Conservation (phyloP, 1,140 invertebrate genomes). For the Drosophila sp. region DNA sequence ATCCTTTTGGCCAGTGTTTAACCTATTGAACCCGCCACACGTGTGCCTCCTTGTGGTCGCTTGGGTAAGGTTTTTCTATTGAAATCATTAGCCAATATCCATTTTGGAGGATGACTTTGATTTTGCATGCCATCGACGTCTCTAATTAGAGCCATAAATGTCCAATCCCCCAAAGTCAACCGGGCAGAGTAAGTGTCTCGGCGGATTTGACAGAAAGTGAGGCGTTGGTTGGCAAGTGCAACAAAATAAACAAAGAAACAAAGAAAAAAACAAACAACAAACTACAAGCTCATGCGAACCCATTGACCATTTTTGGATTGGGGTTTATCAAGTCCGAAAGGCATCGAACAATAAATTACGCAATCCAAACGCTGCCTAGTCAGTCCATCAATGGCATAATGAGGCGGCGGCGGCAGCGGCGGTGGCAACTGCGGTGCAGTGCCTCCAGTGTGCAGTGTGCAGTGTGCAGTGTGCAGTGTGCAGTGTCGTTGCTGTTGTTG, state of each 20-base stretch:
- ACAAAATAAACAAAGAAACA: slow-evolving; percentile 35
- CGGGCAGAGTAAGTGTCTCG: slow-evolving; percentile 39
- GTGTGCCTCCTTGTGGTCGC: not conserved
- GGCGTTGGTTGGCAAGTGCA: slow-evolving; percentile 76
- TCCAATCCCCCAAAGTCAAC: slow-evolving; percentile 42
- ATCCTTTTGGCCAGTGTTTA: slow-evolving; percentile 55
- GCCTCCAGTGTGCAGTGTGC: slow-evolving; percentile 14
- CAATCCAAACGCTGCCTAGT: slow-evolving; percentile 81
- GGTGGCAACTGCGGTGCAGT: slow-evolving; percentile 13
- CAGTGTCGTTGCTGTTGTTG: slow-evolving; percentile 13
- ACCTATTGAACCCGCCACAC: slow-evolving; percentile 58
- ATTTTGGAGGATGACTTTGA: slow-evolving; percentile 8
- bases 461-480: not conserved
- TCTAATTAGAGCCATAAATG: slow-evolving; percentile 79
- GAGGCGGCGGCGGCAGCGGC: slow-evolving; percentile 57
- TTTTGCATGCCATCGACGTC: slow-evolving; percentile 75
- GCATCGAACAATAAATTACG: slow-evolving; percentile 82
- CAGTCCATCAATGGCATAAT: slow-evolving; percentile 82
- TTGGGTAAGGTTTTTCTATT: slow-evolving; percentile 13
- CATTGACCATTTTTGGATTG: slow-evolving; percentile 73
- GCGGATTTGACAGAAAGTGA: slow-evolving; percentile 73
- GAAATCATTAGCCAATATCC: slow-evolving; percentile 33
- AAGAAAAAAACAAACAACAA: slow-evolving; percentile 28
- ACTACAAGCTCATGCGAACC: slow-evolving; percentile 40
- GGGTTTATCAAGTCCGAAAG: slow-evolving; percentile 77